Evolutionary conservation across 1,140 invertebrate genomes (phyloP).

Genomic region (Coboldia fuscipes): DNA sequence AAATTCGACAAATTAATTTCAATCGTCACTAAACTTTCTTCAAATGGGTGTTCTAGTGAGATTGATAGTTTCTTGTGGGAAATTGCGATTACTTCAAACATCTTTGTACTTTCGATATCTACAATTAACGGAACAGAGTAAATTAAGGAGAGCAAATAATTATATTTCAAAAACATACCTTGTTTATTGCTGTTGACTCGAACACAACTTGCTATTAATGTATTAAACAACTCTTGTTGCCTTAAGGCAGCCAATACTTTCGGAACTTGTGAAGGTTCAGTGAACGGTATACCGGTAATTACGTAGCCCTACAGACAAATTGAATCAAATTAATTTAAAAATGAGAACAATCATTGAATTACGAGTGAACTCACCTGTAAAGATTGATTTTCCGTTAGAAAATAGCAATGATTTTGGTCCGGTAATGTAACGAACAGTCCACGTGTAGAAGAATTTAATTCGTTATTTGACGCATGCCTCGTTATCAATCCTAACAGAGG

Average conservation of each 20-base stretch:
- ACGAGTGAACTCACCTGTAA: conserved; percentile 23
- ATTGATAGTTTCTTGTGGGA: conserved; percentile 76
- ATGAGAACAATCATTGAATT: background rate
- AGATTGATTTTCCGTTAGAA: conserved; percentile 60
- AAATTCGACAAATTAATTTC: conserved; percentile 73
- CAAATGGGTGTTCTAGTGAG: conserved; percentile 77
- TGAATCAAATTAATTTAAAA: background rate
- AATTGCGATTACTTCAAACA: conserved; percentile 78
- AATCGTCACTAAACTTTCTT: conserved; percentile 79
- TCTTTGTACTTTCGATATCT: conserved; percentile 58
- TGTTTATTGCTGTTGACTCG: conserved; percentile 51
- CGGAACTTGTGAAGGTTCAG: conserved; percentile 82
- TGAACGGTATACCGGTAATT: conserved; percentile 71
- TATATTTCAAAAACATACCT: conserved; percentile 14
- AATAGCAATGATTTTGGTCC: conserved; percentile 85
- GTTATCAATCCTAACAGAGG: conserved; percentile 14
- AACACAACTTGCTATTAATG: conserved; percentile 69
- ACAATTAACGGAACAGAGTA: conserved; percentile 9
- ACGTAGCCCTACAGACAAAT: conserved; percentile 36
- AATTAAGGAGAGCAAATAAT: background rate
- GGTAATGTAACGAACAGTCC: conserved; percentile 49
- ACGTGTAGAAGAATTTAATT: conserved; percentile 10
- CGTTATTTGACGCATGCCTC: conserved; percentile 11
- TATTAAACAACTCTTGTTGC: conserved; percentile 83
- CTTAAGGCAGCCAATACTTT: conserved; percentile 64